Evolutionary conservation across 2,888 invertebrate genomes (phyloP).

Genomic region (Poecilobothrus nobilitatus): DNA sequence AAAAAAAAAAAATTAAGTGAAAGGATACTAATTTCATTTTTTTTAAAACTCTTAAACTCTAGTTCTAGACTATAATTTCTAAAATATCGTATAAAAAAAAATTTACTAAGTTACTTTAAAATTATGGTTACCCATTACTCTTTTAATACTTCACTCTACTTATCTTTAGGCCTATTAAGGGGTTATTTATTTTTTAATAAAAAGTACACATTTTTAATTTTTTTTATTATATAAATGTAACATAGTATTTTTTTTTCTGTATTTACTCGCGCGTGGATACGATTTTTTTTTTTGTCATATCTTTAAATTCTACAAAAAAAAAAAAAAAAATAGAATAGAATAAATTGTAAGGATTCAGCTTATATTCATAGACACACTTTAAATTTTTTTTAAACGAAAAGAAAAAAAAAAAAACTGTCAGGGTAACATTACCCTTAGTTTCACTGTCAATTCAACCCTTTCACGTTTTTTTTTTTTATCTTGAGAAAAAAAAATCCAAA

Average conservation of each 20-base stretch:
- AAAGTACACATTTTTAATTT: not conserved
- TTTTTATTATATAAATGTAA: no score
- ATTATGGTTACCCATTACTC: slow-evolving; percentile 4
- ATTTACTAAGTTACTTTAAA: not conserved
- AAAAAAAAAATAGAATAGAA: no score
- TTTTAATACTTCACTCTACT: not conserved
- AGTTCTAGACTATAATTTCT: no score
- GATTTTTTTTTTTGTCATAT: not conserved
- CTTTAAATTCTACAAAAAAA: no score
- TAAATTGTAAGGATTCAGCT: no score
- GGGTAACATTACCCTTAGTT: not conserved
- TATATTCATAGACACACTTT: not conserved
- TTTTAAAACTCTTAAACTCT: no score
- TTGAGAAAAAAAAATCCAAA: not conserved
- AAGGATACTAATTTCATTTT: no score
- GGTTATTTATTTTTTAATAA: not conserved
- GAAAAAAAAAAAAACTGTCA: no score
- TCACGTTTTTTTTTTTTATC: not conserved
- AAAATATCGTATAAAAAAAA: no score
- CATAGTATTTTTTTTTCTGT: no score
- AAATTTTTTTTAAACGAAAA: not conserved
- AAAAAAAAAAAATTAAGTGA: no score
- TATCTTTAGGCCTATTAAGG: not conserved
- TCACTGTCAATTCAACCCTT: not conserved
- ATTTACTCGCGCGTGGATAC: not conserved